Evolutionary conservation across 2,888 invertebrate genomes (phyloP), one percentile per base, ranked within the genome.

Genomic region (Sinohyriopsis cumingii): DNA sequence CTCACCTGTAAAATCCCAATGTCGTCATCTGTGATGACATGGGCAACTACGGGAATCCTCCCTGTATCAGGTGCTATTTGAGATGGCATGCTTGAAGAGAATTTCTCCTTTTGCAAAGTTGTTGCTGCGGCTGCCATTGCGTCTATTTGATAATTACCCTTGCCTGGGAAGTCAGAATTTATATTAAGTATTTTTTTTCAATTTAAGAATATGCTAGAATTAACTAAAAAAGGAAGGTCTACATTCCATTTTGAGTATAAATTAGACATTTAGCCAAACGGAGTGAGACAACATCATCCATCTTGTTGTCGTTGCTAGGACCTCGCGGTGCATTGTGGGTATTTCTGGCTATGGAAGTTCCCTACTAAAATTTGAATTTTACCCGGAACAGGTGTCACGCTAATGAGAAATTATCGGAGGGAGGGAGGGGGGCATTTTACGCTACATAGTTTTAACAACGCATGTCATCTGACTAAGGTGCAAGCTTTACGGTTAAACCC

Each of bases 21-120:
- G 66, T 89, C 88, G 71, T 89, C 88, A 76, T 89, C 89, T 54
- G 87, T 88, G 55, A 89, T 86, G n/a, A 87, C 81, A 74, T 89
- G 88, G 20, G 85, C 74, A 12, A 89, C 87, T 63, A 89, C 71
- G 18, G 89, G 89, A 24, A 87, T 83, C 12, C 75, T 45, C 45
- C 45, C 45, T 45, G 45, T 45, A 45, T 45, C 75, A 19, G 75
- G 72, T 64, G 79, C 80, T 15, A 72, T 71, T 28, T 77, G 75
- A 20, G 69, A 59, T 22, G 69, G 59, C 24, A 57, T 28, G 45
- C 61, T 65, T 20, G 70, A 59, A 22, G 67, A 63, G 63, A 77
- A 77, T 53, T 69, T 73, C 62, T 73, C 77, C 9, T 68, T 66
- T 66, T 75, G 77, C 64, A 73, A 55, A 2, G 65, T 69, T 64